Conservation (phyloP, 92 coral and sea anemone genomes). For the Parazoanthus darwini region DNA sequence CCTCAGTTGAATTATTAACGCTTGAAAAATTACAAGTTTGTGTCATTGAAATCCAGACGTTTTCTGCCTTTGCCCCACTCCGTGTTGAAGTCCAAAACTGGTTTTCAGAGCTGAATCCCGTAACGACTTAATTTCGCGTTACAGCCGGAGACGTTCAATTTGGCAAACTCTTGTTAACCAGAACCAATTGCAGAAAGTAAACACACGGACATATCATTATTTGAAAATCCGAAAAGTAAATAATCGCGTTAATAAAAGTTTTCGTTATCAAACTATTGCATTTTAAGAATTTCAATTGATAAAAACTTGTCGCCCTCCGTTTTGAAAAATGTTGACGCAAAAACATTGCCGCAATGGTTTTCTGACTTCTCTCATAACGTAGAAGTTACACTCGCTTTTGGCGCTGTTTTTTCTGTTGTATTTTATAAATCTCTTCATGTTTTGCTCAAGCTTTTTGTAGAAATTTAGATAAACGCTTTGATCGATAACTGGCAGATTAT, state of each 20-base stretch:
- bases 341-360: too few species aligned
- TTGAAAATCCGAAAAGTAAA: not conserved
- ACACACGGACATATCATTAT: not conserved
- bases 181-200: not conserved
- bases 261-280: not conserved
- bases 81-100: not conserved
- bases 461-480: too few species aligned
- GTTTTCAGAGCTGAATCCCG: not conserved
- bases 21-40: not conserved
- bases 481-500: not conserved
- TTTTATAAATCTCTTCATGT: not conserved
- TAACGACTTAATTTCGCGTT: not conserved
- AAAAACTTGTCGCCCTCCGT: too few species aligned
- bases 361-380: too few species aligned
- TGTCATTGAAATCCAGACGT: not conserved
- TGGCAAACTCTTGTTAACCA: not conserved
- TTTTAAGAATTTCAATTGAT: too few species aligned
- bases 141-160: not conserved
- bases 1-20: not conserved
- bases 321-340: too few species aligned
- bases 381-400: too few species aligned
- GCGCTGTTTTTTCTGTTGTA: too few species aligned
- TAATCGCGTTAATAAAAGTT: not conserved
- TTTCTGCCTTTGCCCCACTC: not conserved
- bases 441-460: not conserved